Evolutionary conservation across 2,113 vertebrate genomes (phyloP).

Genomic region (Melanotaenia duboulayi): DNA sequence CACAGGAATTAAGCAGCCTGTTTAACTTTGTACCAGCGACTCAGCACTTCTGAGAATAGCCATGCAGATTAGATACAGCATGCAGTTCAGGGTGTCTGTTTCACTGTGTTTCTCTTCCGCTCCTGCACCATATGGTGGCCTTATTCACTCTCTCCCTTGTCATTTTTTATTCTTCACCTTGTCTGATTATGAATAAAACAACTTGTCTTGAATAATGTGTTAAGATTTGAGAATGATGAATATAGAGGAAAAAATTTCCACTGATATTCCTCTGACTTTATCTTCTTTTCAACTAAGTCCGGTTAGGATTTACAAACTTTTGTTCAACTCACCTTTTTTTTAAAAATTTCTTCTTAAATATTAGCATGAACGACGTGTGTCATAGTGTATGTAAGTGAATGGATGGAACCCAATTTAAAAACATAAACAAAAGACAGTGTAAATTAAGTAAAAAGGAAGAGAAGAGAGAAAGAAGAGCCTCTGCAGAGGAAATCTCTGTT

Average conservation of each 20-base stretch:
- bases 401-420: not conserved
- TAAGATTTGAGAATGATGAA: slow-evolving; percentile 23
- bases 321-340: not conserved
- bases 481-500: slow-evolving; percentile 26
- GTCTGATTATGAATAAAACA: slow-evolving; percentile 66
- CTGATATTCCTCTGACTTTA: not conserved
- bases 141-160: slow-evolving; percentile 35
- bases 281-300: slow-evolving; percentile 11
- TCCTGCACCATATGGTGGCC: not conserved
- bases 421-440: slow-evolving; percentile 21
- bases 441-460: slow-evolving; percentile 17
- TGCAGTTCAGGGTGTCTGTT: slow-evolving; percentile 41
- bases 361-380: slow-evolving; percentile 6
- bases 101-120: slow-evolving; percentile 3
- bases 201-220: slow-evolving; percentile 58
- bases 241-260: slow-evolving; percentile 6
- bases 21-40: slow-evolving; percentile 12
- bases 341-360: not conserved
- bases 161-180: slow-evolving; percentile 51
- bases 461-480: slow-evolving; percentile 15
- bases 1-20: slow-evolving; percentile 21
- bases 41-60: slow-evolving; percentile 28
- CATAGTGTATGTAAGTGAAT: not conserved
- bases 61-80: slow-evolving; percentile 55
- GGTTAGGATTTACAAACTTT: slow-evolving; percentile 3